These are phyloP conservation scores for Herpetotheres cachinnans DNA, from an alignment of 2,113 vertebrate species.

Conservation along the genomic window DNA sequence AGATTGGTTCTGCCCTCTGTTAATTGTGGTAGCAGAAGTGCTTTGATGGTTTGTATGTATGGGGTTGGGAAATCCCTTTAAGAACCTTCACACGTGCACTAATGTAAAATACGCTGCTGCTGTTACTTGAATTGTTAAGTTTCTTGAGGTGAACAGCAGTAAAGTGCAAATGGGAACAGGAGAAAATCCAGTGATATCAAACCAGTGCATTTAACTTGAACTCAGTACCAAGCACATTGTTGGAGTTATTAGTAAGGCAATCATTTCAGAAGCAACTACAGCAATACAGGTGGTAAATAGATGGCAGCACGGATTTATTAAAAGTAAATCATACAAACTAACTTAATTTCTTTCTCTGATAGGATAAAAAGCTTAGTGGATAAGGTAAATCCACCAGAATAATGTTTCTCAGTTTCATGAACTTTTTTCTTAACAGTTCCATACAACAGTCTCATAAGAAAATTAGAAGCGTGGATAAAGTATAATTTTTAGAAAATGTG, in stretches of 20 bases:
- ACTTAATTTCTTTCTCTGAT: conserved; percentile 47
- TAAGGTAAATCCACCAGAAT: conserved; percentile 36
- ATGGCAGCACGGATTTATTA: conserved; percentile 40
- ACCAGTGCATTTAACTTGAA: background rate
- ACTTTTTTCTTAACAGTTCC: background rate
- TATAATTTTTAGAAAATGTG: background rate
- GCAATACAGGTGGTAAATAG: conserved; percentile 19
- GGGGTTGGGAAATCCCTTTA: background rate
- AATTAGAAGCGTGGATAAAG: conserved; percentile 5
- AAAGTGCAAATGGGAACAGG: background rate
- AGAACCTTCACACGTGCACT: background rate
- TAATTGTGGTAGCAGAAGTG: background rate
- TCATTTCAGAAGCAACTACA: background rate
- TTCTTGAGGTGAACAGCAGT: background rate
- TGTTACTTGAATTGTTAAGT: background rate
- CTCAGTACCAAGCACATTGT: background rate
- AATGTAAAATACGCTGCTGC: background rate
- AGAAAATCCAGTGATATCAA: background rate
- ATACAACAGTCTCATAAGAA: background rate
- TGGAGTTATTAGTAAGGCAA: background rate
- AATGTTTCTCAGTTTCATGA: background rate
- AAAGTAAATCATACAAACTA: conserved; percentile 30
- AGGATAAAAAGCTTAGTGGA: conserved; percentile 42
- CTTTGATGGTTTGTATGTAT: background rate
- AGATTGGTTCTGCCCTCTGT: background rate